phyloP scores from a whole-genome alignment of 92 coral and sea anemone genomes.

The Phenganax marumi region DNA sequence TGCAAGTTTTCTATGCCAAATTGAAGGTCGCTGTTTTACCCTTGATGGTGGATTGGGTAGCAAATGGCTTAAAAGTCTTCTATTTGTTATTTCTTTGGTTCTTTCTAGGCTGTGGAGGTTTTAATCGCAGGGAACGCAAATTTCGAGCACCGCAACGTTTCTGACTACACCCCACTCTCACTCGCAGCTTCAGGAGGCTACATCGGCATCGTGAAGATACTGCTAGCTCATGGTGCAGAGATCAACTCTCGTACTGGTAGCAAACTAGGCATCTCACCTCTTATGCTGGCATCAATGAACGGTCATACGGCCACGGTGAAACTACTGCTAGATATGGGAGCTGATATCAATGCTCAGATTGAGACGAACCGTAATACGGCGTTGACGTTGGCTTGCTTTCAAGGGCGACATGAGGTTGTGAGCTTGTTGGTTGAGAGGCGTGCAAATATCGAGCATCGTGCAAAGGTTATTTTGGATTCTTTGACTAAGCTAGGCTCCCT shows the following conservation, averaged over 20 bases:
- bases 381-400: conserved; percentile 93
- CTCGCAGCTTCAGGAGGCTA: conserved; percentile 99
- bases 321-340: conserved; percentile 89
- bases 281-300: conserved; percentile 98
- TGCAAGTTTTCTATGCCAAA: background rate
- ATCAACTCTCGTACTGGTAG: conserved; percentile 99
- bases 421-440: conserved; percentile 89
- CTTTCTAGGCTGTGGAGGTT: conserved; percentile 85
- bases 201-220: conserved; percentile 88
- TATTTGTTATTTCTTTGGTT: background rate
- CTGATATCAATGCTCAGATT: conserved; percentile 99
- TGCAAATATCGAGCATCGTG: conserved; percentile 98
- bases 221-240: conserved; percentile 90
- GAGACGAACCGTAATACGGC: conserved; percentile 99
- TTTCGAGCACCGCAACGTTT: conserved; percentile 97
- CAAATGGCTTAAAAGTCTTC: too few relatives aligned
- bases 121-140: conserved; percentile 91
- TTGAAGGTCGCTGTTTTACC: too few relatives aligned
- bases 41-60: too few relatives aligned
- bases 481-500: background rate
- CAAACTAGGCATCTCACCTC: conserved; percentile 97
- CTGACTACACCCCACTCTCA: conserved; percentile 96
- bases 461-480: conserved; percentile 65
- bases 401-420: conserved; percentile 96
- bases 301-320: conserved; percentile 97